Evolutionary conservation across 2,797 vertebrate genomes (phyloP), one percentile per base, ranked within the genome.

Genomic region (Intellagama lesueurii): DNA sequence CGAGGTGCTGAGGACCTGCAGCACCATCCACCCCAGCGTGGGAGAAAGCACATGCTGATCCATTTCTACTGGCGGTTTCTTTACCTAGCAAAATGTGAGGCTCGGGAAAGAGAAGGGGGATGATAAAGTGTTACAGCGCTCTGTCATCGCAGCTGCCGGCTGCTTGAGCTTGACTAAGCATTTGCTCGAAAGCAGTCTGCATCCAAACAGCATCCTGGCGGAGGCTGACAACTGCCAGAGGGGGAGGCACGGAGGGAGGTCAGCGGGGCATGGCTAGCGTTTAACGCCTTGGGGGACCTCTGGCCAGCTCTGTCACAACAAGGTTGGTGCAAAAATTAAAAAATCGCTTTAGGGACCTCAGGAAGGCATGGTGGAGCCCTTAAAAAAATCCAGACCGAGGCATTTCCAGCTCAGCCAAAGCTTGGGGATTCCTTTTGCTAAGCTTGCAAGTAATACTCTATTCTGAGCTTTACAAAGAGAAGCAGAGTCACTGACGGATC

Each of bases 241-340:
- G 52, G 40, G 84, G 24, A 35, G 68, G 28, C n/a, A 26, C 64
- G 32, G 35, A 72, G 26, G 52, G 30, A 47, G 70, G 85, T 64
- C 30, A 70, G 35, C 9, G 35, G 40, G 35, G n/a, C 7, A 17
- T 11, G 56, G 35, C 16, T n/a, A 75, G 56, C 30, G 5, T 80
- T 85, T 73, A 1, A 56, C 75, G 47, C 85, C 86, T 79, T 26
- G 32, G 30, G 32, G 81, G 17, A 28, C 24, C 14, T 47, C 75
- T 28, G 35, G 3, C 9, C 35, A 49, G 52, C 30, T 72, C 68
- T 30, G 81, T 78, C 68, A 79, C 68, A 64, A 80, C 30, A 78
- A 87, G 32, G 30, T 4, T 69, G 35, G 76, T 83, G 85, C 64
- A 49, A 72, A 80, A 90, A 83, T 56, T 56, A 7, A 56, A 56